These are phyloP conservation scores for Botia kubotai DNA, from an alignment of 2,797 vertebrate genomes.

Conservation along the genomic window DNA sequence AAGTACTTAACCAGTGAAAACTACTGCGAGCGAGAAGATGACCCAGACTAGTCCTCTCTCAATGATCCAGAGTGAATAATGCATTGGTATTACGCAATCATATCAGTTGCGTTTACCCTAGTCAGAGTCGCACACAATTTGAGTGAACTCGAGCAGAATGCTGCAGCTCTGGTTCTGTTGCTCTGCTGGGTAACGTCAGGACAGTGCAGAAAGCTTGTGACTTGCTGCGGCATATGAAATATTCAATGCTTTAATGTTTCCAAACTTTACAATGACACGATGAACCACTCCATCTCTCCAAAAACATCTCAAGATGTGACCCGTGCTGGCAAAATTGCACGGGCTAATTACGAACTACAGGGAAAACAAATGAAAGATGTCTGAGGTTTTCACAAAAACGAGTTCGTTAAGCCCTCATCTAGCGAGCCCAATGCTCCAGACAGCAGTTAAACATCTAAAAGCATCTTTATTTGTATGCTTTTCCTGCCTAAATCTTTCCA, in stretches of 20 bases:
- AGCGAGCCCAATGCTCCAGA: too few relatives aligned
- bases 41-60: slow-evolving; percentile 29
- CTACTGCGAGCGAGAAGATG: slow-evolving; percentile 22
- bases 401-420: too few relatives aligned
- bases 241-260: slow-evolving; percentile 5
- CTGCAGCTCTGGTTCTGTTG: slow-evolving; percentile 37
- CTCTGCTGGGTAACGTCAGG: slow-evolving; percentile 35
- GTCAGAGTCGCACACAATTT: slow-evolving; percentile 50
- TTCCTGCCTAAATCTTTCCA: too few relatives aligned
- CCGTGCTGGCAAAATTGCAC: too few relatives aligned
- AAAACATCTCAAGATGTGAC: background rate
- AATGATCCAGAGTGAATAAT: slow-evolving; percentile 56
- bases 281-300: background rate
- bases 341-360: too few relatives aligned
- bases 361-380: too few relatives aligned
- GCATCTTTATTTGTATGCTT: too few relatives aligned
- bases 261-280: background rate
- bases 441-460: too few relatives aligned
- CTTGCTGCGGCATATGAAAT: background rate
- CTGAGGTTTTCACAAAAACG: too few relatives aligned
- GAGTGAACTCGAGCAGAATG: slow-evolving; percentile 44
- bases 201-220: background rate
- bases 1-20: slow-evolving; percentile 37
- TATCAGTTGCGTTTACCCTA: slow-evolving; percentile 48
- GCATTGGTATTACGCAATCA: slow-evolving; percentile 46